Evolutionary conservation across 2,888 invertebrate genomes (phyloP).

Genomic region (Eulithis prunata): DNA sequence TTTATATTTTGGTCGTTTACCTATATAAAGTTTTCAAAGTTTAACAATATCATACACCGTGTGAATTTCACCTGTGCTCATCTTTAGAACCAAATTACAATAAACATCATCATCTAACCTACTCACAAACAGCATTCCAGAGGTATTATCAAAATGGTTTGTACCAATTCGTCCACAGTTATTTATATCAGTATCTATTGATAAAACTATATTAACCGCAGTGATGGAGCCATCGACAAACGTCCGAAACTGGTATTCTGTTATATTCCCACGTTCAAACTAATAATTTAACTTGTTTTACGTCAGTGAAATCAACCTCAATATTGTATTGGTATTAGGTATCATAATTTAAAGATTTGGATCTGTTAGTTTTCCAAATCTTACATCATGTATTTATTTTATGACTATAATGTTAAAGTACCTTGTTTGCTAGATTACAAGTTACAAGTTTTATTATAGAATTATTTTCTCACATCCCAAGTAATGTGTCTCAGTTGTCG

Average conservation of each 20-base stretch:
- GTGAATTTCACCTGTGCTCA: constrained; percentile 9
- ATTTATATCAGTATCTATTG: constrained; percentile 37
- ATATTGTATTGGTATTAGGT: constrained; percentile 20
- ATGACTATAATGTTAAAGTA: background rate
- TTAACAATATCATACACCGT: background rate
- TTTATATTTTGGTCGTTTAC: too few species aligned
- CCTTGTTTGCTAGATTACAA: background rate
- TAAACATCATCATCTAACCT: constrained; percentile 15
- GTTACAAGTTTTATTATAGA: too few species aligned
- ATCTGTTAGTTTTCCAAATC: constrained; percentile 4
- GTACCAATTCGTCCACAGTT: constrained; percentile 32
- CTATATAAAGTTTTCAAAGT: too few species aligned
- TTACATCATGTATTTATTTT: constrained; percentile 3
- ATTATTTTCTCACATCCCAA: too few species aligned
- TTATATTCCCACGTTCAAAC: constrained; percentile 34
- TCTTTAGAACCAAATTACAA: constrained; percentile 13
- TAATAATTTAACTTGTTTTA: constrained; percentile 30
- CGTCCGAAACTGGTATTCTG: constrained; percentile 30
- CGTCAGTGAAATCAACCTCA: constrained; percentile 31
- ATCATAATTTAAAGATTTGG: constrained; percentile 7
- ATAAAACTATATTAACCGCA: constrained; percentile 35
- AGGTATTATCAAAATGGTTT: constrained; percentile 35
- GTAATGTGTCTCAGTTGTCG: too few species aligned
- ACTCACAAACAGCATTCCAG: constrained; percentile 33
- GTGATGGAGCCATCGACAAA: constrained; percentile 40